Evolutionary conservation across 2,888 invertebrate genomes (phyloP), one percentile per base, ranked within the genome.

Genomic region (Stictocephala bisonia): DNA sequence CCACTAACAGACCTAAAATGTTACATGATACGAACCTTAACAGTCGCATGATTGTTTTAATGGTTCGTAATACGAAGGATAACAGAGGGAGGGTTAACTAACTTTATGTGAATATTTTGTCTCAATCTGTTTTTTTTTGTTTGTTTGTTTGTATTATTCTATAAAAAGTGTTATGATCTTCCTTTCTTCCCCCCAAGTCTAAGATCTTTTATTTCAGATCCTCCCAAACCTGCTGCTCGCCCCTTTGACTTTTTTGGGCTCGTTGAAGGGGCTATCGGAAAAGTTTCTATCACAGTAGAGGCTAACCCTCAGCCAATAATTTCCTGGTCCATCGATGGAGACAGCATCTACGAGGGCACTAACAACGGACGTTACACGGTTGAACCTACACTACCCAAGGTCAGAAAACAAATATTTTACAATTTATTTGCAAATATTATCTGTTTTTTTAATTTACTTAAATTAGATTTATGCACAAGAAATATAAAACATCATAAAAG

Each of bases 231-330:
- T 27, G 85, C 86, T 29, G 86, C 87, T 0, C 86, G 89, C 11
- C 84, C 86, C 0, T 87, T 89, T 74, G 89, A 90, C 35, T 90
- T 90, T 72, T 93, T 93, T 82, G 94, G 93, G 0, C 88, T 91
- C 74, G 90, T 90, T 75, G 84, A 93, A 76, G 92, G 91, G 3
- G 87, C 88, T 44, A 88, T 89, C n/a, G 93, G 92, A 0, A 85
- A 87, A 1, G 88, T 94, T 67, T 90, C 90, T 77, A 88, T 94
- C n/a, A 90, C 90, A 0, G 86, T 94, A 26, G 86, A 89, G 2
- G 88, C 93, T 13, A 90, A 92, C 83, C 94, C 94, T 0, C 85
- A 85, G 64, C 94, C 94, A 0, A 81, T 80, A n/a, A 87, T 90
- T 35, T 87, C 88, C 78, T 94, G 94, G 94, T 85, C 85, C 4